phyloP scores from a whole-genome alignment of 1,140 invertebrate species.

The Maconellicoccus hirsutus region DNA sequence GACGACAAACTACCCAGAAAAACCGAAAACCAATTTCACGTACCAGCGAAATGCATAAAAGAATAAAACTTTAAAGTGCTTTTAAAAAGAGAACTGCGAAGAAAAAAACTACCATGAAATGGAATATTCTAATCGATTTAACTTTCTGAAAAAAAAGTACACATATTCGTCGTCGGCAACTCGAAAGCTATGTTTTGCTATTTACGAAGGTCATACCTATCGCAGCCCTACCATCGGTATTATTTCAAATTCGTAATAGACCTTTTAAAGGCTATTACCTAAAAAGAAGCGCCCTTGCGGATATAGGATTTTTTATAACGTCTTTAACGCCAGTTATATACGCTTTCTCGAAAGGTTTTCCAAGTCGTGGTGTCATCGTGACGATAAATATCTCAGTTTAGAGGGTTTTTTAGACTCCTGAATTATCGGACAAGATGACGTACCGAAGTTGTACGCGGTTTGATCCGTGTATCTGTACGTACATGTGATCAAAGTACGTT shows the following conservation, averaged over 20 bases:
- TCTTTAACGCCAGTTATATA: not conserved
- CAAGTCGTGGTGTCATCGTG: not conserved
- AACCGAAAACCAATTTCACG: constrained; percentile 20
- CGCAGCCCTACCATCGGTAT: not conserved
- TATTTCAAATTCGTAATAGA: constrained; percentile 1
- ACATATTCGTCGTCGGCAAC: not conserved
- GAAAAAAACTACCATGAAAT: constrained; percentile 15
- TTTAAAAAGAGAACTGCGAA: constrained; percentile 1
- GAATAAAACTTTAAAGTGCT: constrained; percentile 19
- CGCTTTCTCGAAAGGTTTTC: not conserved
- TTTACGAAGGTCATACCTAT: constrained; percentile 7
- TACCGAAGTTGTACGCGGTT: no score
- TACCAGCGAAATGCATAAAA: constrained; percentile 18
- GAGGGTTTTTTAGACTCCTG: not conserved
- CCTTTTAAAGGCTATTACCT: constrained; percentile 1
- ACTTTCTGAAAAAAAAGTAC: constrained; percentile 1
- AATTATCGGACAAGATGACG: no score
- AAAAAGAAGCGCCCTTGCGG: not conserved
- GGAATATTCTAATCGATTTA: constrained; percentile 21
- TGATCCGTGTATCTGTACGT: no score
- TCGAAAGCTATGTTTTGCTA: constrained; percentile 12
- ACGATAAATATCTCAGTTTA: no score
- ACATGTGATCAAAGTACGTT: no score
- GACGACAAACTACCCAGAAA: constrained; percentile 15
- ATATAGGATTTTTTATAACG: not conserved